Percentiles rank a stretch among this genome's conserved stretches.
These are phyloP conservation scores for Heliconius ismenius DNA, from an alignment of 2,888 invertebrate species.

Conservation along the genomic window DNA sequence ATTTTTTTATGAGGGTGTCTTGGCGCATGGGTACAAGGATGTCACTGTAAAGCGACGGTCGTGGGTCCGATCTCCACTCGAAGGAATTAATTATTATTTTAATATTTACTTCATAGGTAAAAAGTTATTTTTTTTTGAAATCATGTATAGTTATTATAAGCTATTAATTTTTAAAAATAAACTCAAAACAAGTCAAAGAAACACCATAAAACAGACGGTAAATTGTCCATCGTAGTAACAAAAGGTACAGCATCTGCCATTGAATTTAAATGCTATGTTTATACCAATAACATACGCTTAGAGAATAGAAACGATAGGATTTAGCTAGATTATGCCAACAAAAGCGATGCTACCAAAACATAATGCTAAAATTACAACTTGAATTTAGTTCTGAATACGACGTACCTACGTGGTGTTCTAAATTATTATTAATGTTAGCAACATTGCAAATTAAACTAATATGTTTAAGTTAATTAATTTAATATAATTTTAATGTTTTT, in stretches of 20 bases:
- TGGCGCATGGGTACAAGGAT: too few species aligned
- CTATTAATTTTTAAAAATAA: slow-evolving; percentile 29
- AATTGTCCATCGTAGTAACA: slow-evolving; percentile 66
- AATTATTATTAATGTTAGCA: background rate
- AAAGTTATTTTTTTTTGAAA: too few species aligned
- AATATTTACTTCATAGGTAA: too few species aligned
- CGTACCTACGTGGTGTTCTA: background rate
- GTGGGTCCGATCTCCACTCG: too few species aligned
- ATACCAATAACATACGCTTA: slow-evolving; percentile 70
- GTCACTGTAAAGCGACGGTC: too few species aligned
- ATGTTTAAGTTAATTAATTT: too few species aligned
- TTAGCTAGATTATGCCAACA: slow-evolving; percentile 67
- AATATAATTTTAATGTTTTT: too few species aligned
- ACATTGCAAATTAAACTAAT: too few species aligned
- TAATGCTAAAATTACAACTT: slow-evolving; percentile 63
- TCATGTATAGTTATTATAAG: too few species aligned
- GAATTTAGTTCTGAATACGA: slow-evolving; percentile 51
- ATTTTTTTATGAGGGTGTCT: too few species aligned
- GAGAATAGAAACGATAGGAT: slow-evolving; percentile 77
- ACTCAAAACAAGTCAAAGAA: slow-evolving; percentile 60
- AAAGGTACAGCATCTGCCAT: slow-evolving; percentile 66
- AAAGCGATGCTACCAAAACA: slow-evolving; percentile 71
- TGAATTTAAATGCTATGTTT: slow-evolving; percentile 79
- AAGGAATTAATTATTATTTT: too few species aligned
- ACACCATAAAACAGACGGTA: slow-evolving; percentile 63